Evolutionary conservation across 2,888 invertebrate species (phyloP).

Genomic region (Cephus runcator): DNA sequence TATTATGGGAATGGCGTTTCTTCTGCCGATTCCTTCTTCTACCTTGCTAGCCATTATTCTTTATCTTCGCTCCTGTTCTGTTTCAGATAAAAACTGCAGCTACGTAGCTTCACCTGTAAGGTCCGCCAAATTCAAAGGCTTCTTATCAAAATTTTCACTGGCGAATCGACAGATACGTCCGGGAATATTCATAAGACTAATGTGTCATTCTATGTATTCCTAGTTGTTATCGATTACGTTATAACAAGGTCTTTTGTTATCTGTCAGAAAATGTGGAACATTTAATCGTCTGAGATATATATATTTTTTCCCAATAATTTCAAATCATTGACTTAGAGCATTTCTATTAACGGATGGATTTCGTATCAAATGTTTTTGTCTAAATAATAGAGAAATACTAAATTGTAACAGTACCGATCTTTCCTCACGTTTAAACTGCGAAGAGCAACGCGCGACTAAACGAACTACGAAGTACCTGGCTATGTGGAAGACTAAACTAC

Average conservation of each 20-base stretch:
- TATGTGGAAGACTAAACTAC: constrained; percentile 45
- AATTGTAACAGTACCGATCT: not conserved
- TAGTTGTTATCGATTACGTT: not conserved
- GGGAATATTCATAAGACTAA: not conserved
- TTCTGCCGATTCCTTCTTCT: constrained; percentile 38
- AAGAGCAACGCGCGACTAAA: constrained; percentile 45
- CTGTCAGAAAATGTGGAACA: not conserved
- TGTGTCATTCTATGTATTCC: not conserved
- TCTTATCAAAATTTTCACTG: not conserved
- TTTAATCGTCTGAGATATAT: not conserved
- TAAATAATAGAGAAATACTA: not conserved
- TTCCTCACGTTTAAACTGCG: constrained; percentile 26
- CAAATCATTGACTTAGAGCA: not conserved
- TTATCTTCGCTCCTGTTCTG: not conserved
- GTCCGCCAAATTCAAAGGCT: not conserved
- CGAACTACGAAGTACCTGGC: constrained; percentile 23
- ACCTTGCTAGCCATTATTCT: not conserved
- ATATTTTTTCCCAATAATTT: not conserved
- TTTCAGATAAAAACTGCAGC: not conserved
- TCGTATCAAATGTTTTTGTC: not conserved
- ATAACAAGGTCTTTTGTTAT: not conserved
- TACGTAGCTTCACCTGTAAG: not conserved
- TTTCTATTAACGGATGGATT: not conserved
- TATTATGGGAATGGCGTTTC: constrained; percentile 80
- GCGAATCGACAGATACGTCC: not conserved